These are phyloP conservation scores for Orestias chungarensis DNA, from an alignment of 2,797 vertebrate species.

Conservation along the genomic window DNA sequence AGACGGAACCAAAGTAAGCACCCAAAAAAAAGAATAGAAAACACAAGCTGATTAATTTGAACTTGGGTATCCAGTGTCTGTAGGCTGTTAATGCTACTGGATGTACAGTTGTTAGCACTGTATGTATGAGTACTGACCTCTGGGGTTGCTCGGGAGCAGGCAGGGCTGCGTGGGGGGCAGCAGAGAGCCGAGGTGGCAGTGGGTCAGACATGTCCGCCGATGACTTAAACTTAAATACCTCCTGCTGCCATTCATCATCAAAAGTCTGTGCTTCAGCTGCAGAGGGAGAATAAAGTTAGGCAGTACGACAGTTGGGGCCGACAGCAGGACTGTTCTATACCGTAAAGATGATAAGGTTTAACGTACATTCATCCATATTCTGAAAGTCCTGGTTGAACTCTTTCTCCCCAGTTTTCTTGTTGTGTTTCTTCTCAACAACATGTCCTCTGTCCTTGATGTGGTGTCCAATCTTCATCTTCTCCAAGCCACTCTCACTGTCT, in stretches of 20 bases:
- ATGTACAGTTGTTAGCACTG: conserved; percentile 29
- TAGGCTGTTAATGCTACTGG: not conserved
- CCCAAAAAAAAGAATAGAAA: too few species aligned
- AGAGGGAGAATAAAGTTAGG: conserved; percentile 24
- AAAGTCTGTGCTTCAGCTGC: conserved; percentile 89
- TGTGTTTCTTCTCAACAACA: conserved; percentile 87
- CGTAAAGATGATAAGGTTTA: not conserved
- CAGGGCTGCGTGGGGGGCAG: conserved; percentile 68
- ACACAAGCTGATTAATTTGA: not conserved
- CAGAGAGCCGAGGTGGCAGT: conserved; percentile 66
- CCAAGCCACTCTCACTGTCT: conserved; percentile 91
- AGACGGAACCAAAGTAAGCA: conserved; percentile 6
- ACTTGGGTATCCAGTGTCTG: not conserved
- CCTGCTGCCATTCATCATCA: conserved; percentile 89
- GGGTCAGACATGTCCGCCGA: conserved; percentile 56
- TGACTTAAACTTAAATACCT: conserved; percentile 82
- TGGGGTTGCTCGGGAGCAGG: conserved; percentile 49
- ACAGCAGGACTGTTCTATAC: not conserved
- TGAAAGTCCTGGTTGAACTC: conserved; percentile 94
- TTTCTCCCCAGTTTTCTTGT: conserved; percentile 88
- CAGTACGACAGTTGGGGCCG: conserved; percentile 16
- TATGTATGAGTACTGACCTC: conserved; percentile 76
- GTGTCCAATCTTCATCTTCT: conserved; percentile 93
- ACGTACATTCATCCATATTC: conserved; percentile 92
- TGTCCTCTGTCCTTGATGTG: conserved; percentile 92